These are phyloP conservation scores for Radopholus similis DNA, from an alignment of 1,140 invertebrate genomes.

Conservation along the genomic window DNA sequence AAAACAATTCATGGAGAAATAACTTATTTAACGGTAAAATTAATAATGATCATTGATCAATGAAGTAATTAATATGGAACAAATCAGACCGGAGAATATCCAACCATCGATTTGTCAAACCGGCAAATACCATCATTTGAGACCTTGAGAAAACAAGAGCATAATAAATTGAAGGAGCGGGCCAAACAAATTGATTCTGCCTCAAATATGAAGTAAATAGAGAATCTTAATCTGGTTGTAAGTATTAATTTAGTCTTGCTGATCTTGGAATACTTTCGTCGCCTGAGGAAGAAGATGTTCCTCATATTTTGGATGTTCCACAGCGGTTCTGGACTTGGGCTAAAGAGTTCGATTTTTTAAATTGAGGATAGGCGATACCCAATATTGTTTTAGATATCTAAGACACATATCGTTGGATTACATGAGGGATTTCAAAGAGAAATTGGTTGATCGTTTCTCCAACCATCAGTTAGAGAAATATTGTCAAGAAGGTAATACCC, in stretches of 20 bases:
- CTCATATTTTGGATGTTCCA: slow-evolving; percentile 38
- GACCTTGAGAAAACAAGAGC: slow-evolving; percentile 9
- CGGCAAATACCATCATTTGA: slow-evolving; percentile 28
- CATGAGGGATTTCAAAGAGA: slow-evolving; percentile 27
- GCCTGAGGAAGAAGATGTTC: slow-evolving; percentile 33
- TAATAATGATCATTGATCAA: too few relatives aligned
- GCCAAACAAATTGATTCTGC: slow-evolving; percentile 12
- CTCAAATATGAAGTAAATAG: slow-evolving; percentile 23
- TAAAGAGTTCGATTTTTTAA: slow-evolving; percentile 29
- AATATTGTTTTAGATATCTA: slow-evolving; percentile 13
- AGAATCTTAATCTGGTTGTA: slow-evolving; percentile 33
- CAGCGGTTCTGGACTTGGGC: slow-evolving; percentile 43
- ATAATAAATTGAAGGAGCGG: slow-evolving; percentile 3
- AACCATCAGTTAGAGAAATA: background rate
- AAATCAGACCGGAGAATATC: slow-evolving; percentile 44
- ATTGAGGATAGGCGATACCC: slow-evolving; percentile 1
- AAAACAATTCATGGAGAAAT: slow-evolving; percentile 36
- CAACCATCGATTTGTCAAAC: slow-evolving; percentile 27
- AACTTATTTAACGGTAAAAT: slow-evolving; percentile 30
- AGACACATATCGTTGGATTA: slow-evolving; percentile 21
- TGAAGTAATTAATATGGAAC: too few relatives aligned
- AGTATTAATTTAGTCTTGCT: slow-evolving; percentile 7
- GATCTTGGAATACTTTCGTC: slow-evolving; percentile 40
- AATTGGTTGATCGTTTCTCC: slow-evolving; percentile 25
- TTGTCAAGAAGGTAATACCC: too few relatives aligned